Conservation (phyloP, 64 coral and sea anemone species). For the Actinia equina region DNA sequence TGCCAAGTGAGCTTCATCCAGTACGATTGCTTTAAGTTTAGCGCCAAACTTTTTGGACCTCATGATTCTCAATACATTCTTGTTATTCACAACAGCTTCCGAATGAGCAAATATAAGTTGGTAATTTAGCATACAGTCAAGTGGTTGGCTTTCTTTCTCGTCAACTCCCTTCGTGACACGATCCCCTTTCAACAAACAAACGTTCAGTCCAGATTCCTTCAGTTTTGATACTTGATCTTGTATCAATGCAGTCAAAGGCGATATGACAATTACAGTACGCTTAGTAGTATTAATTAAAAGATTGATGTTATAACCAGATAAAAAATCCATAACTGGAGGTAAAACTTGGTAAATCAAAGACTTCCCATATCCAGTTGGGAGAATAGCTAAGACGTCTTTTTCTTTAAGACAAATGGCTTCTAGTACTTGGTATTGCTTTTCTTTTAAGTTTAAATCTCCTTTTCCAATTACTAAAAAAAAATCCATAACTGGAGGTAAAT, state of each 20-base stretch:
- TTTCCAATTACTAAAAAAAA: background rate
- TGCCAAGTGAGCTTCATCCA: conserved; percentile 45
- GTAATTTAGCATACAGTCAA: background rate
- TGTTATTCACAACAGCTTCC: conserved; percentile 15
- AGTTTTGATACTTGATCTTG: conserved; percentile 35
- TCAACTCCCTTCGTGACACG: conserved; percentile 13
- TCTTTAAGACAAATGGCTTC: background rate
- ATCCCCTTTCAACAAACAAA: conserved; percentile 15
- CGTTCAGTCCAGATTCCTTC: conserved; percentile 1
- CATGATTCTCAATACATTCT: background rate
- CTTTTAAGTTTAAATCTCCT: background rate
- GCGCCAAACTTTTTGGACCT: background rate
- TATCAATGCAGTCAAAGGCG: conserved; percentile 36
- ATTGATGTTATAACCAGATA: background rate
- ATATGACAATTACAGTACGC: conserved; percentile 35
- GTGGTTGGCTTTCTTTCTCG: background rate
- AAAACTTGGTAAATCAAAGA: conserved; percentile 42
- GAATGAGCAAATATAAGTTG: too few species aligned
- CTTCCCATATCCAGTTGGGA: conserved; percentile 31
- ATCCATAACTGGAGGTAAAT: background rate
- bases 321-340: background rate
- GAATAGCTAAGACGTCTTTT: background rate
- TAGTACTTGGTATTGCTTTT: background rate
- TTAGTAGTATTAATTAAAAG: background rate
- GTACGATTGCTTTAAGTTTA: conserved; percentile 4